Base-by-base conservation (phyloP, 2,888 invertebrate species). In the Bellardia bayeri region DNA sequence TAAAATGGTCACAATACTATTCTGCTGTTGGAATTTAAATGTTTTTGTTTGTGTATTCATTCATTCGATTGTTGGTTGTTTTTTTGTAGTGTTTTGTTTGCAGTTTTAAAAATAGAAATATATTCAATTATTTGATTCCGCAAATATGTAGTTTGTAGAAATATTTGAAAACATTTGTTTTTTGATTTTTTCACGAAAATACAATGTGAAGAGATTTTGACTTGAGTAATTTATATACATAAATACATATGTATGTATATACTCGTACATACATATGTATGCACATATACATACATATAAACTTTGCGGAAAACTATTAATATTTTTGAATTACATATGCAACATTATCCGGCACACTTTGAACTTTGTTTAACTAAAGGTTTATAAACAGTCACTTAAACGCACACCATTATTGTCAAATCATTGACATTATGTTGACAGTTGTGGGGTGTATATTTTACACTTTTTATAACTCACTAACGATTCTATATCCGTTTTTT, bases 41-140 rank as follows among this genome's bases (percentile, higher is more conserved):
- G 58, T 14, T 75, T 63, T 49, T 14, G 2, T 63, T 61, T 33
- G n/a, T 51, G 51, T 76, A 6, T 37, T 49, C 40, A 11, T 61
- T 61, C 6, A 56, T 76, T 64, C 9, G 45, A 16, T 13, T 54
- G 14, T 54, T 45, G n/a, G 49, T 23, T 37, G 58, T 69, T 49
- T 33, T 79, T 42, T 66, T 11, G 23, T 51, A 54, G 14, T 37
- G 37, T 56, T 74, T n/a, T 63, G n/a, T 40, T 54, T 63, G 54
- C 40, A 37, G 3, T 37, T 81, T 81, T 74, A 81, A 74, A 81
- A 74, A 74, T 81, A 81, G 81, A 81, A 64, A 56, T 74, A 45
- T 23, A 74, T 72, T 74, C 51, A 30, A 74, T 74, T 81, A 56
- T 81, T 72, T 64, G n/a, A 40, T 64, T 63, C 80, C 33, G 42